These are phyloP conservation scores for Mobula birostris DNA, from an alignment of 2,113 vertebrate species.

Conservation along the genomic window DNA sequence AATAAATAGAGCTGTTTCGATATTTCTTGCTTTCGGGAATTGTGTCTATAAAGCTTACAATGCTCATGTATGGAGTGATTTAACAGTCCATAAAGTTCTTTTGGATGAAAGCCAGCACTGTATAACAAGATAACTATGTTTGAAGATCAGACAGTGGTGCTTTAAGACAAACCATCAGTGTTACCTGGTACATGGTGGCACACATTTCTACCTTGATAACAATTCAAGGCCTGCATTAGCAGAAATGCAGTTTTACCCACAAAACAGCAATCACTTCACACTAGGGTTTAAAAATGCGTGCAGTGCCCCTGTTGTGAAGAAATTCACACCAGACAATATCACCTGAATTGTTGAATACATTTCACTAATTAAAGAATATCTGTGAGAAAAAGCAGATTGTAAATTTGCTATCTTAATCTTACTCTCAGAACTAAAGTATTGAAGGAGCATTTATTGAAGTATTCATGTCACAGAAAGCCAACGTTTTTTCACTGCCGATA, in stretches of 20 bases:
- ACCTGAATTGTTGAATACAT: background rate
- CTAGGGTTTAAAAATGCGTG: background rate
- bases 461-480: background rate
- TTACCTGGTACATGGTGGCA: background rate
- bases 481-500: background rate
- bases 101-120: constrained; percentile 13
- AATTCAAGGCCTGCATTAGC: background rate
- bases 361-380: background rate
- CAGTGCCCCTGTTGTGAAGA: background rate
- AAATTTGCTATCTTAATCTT: background rate
- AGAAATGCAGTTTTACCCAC: background rate
- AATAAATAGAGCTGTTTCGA: background rate
- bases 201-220: background rate
- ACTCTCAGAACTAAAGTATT: background rate
- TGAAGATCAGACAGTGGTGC: constrained; percentile 35
- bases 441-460: background rate
- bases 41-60: background rate
- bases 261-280: background rate
- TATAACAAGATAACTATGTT: background rate
- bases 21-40: background rate
- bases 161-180: constrained; percentile 29
- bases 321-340: background rate
- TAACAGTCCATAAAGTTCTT: background rate
- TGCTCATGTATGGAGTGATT: background rate
- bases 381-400: background rate